These are phyloP conservation scores for Struthio camelus DNA, from an alignment of 2,113 vertebrate genomes.

Conservation along the genomic window DNA sequence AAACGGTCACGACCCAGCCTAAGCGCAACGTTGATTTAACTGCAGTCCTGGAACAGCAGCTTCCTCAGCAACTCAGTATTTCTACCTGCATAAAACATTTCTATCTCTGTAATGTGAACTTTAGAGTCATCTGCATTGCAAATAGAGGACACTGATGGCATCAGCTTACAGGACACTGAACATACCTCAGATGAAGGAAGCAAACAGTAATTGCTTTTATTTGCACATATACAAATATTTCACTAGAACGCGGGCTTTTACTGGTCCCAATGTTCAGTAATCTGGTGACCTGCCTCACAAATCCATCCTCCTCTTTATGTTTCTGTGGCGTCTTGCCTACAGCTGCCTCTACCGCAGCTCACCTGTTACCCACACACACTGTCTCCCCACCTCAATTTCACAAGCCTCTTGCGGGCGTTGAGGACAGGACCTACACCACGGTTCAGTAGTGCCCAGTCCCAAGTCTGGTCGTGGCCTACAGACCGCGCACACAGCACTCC, in stretches of 20 bases:
- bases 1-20: not conserved
- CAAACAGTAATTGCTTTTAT: not conserved
- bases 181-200: not conserved
- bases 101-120: not conserved
- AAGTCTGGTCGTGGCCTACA: not conserved
- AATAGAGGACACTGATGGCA: not conserved
- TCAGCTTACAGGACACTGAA: not conserved
- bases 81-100: not conserved
- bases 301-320: not conserved
- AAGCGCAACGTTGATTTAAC: not conserved
- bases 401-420: not conserved
- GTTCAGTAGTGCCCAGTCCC: not conserved
- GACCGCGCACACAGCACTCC: not conserved
- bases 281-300: not conserved
- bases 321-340: not conserved
- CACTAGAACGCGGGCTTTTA: not conserved
- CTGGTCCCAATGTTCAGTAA: not conserved
- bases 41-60: not conserved
- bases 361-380: not conserved
- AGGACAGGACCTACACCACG: not conserved
- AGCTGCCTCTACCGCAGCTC: not conserved
- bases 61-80: not conserved
- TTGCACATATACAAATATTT: not conserved
- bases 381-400: not conserved
- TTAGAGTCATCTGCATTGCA: not conserved